Conservation (phyloP, 2,797 vertebrate genomes). For the Anolis apletophallus region DNA sequence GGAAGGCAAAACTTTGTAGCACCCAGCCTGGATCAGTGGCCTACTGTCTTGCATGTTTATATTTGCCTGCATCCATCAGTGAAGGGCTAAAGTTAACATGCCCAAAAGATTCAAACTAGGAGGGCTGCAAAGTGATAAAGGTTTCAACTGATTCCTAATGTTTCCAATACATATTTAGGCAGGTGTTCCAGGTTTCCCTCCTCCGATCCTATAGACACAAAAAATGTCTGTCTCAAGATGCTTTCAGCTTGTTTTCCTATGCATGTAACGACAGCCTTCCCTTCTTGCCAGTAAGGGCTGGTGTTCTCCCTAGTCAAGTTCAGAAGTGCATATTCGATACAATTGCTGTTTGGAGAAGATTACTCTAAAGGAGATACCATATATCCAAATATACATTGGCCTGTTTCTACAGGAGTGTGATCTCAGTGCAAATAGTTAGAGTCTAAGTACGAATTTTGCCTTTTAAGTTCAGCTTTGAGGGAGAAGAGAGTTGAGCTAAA, state of each 20-base stretch:
- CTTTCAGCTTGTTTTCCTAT: neutral
- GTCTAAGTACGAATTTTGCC: neutral
- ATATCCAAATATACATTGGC: neutral
- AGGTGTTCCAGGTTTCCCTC: neutral
- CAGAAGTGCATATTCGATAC: neutral
- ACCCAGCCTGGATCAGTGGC: neutral
- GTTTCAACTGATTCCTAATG: neutral
- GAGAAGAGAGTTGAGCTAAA: neutral
- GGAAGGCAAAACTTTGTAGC: neutral
- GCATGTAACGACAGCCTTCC: neutral
- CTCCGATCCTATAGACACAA: neutral
- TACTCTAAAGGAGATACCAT: neutral
- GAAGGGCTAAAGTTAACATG: neutral
- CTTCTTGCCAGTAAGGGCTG: neutral
- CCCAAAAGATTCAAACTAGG: neutral
- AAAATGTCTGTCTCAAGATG: neutral
- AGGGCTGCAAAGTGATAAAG: neutral
- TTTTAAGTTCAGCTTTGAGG: neutral
- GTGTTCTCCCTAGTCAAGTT: neutral
- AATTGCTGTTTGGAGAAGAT: neutral
- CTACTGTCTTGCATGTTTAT: neutral
- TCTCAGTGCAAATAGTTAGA: neutral
- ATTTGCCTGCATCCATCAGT: neutral
- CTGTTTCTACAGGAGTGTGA: neutral
- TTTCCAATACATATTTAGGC: neutral